These are phyloP conservation scores for Galeruca laticollis DNA, from an alignment of 2,888 invertebrate genomes.

Conservation along the genomic window DNA sequence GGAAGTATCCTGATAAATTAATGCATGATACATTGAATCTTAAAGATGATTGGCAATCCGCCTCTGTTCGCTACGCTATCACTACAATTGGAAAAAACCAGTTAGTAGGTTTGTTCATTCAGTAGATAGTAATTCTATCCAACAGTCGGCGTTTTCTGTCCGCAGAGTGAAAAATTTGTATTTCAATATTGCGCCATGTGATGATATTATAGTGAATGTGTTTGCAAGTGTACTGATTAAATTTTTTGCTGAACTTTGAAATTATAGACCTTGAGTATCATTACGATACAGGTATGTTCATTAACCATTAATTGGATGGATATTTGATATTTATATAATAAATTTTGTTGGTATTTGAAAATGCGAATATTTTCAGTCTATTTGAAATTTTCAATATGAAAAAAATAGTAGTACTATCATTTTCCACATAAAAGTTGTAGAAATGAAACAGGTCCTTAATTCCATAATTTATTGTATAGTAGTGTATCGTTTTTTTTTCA, in stretches of 20 bases:
- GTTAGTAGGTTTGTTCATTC: neutral
- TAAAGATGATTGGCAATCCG: neutral
- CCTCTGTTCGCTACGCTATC: neutral
- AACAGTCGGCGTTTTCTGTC: neutral
- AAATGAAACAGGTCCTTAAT: no score
- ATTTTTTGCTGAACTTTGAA: neutral
- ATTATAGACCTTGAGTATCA: neutral
- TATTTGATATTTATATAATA: neutral
- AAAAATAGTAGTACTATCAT: no score
- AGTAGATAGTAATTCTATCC: neutral
- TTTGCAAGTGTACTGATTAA: neutral
- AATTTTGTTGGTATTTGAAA: neutral
- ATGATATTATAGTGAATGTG: neutral
- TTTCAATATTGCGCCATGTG: neutral
- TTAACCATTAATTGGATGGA: neutral
- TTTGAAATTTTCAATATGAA: no score
- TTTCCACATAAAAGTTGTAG: no score
- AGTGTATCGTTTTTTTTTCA: no score
- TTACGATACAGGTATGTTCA: neutral
- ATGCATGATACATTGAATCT: neutral
- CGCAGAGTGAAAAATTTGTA: neutral
- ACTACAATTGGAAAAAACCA: neutral
- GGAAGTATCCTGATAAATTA: no score
- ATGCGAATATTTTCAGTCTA: no score
- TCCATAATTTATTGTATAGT: no score